Base-by-base conservation (phyloP, 35 echinoderm and acorn worm species). In the Heliocidaris erythrogramma region DNA sequence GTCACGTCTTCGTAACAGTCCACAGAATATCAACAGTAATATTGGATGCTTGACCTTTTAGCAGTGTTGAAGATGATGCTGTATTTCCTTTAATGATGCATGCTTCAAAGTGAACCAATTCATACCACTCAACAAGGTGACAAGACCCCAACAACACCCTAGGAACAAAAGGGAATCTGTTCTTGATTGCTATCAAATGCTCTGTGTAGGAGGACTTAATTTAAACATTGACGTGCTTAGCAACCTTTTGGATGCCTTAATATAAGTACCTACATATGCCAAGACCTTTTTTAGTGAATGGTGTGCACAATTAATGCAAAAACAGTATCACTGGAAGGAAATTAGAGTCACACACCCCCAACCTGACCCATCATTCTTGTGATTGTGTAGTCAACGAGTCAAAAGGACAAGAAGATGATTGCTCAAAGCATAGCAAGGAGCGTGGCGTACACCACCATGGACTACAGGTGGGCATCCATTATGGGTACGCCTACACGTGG, bases 361-460 rank as follows among this genome's bases (percentile, higher is more conserved):
- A n/a, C 8, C 13, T 56, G 14, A 9, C 5, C 61, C 65, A 7
- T 78, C 65, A 42, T n/a, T 78, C 27, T 27, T 78, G 65, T 78
- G 18, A 78, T 42, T 42, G 35, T 3, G 35, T 42, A 42, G 65
- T 5, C 21, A 5, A 18, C 14, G 14, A 5, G 18, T n/a, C 7
- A 24, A 21, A 78, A 78, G 2, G 21, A 4, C 0, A 78, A 78
- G 65, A 48, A 47, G 2, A 92, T 92, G 91, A 92, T 92, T 7
- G 91, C 91, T 92, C 47, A 92, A 48, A 59, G 91, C 50, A 92
- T 92, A n/a, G 49, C 50, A 48, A 17, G 91, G 13, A 92, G 91
- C 24, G 91, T 92, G 48, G 91, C 91, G 0, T 92, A 92, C 91
- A 92, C 91, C 14, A 92, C 91, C 32, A 92, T 92, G 91, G 91